A percentile compares a stretch with the other conserved stretches of the same genome.
These are phyloP conservation scores for Polia nebulosa DNA, from an alignment of 2,888 invertebrate species.

Conservation along the genomic window DNA sequence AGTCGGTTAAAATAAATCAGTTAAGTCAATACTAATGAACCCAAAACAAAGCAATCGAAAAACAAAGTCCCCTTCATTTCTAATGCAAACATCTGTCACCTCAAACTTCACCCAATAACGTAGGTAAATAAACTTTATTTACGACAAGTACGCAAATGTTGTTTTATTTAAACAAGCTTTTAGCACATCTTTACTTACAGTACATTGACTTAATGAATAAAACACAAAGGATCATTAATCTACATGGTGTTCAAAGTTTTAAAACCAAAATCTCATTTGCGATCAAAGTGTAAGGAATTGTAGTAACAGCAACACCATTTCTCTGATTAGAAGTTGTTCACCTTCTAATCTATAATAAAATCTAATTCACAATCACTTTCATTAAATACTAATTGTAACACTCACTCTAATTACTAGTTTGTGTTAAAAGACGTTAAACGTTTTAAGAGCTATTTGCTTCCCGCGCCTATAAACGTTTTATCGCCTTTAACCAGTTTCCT, in stretches of 20 bases:
- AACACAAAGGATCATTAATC: background rate
- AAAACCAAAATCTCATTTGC: no score
- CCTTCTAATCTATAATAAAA: no score
- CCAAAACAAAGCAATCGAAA: background rate
- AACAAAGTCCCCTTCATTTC: background rate
- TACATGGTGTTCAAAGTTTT: background rate
- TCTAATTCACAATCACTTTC: background rate
- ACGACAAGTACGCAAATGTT: conserved; percentile 18
- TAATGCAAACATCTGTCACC: conserved; percentile 31
- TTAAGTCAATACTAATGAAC: background rate
- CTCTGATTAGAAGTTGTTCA: background rate
- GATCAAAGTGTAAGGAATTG: no score
- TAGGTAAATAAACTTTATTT: conserved; percentile 51
- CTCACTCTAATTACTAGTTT: conserved; percentile 2
- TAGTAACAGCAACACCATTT: no score
- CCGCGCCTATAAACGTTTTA: conserved; percentile 23
- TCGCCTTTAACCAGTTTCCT: conserved; percentile 39
- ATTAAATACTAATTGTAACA: background rate
- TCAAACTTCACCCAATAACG: conserved; percentile 29
- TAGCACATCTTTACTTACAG: conserved; percentile 13
- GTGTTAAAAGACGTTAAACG: background rate
- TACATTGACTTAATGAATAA: conserved; percentile 19
- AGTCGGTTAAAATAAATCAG: background rate
- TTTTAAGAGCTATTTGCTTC: conserved; percentile 28
- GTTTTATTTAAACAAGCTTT: conserved; percentile 29